A percentile compares a stretch with the other conserved stretches of the same genome.
These are phyloP conservation scores for Scomber japonicus DNA, from an alignment of 2,113 vertebrate genomes.

Conservation along the genomic window DNA sequence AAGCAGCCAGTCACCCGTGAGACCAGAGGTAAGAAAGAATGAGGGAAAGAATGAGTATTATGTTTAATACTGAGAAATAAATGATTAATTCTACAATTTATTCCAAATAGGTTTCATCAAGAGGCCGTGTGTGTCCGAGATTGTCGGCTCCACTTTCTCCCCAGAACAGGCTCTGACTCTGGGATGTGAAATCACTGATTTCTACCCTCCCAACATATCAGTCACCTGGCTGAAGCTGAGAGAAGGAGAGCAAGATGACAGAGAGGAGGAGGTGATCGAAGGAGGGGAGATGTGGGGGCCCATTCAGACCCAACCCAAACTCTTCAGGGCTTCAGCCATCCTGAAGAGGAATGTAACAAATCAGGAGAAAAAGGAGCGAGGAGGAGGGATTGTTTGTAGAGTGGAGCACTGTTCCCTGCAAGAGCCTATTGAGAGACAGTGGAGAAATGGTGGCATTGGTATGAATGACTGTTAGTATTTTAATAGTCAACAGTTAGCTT, in stretches of 20 bases:
- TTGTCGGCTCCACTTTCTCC: slow-evolving; percentile 49
- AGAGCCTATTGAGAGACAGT: slow-evolving; percentile 79
- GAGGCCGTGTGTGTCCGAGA: slow-evolving; percentile 78
- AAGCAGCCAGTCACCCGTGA: slow-evolving; percentile 81
- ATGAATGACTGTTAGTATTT: background rate
- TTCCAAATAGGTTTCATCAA: slow-evolving; percentile 81
- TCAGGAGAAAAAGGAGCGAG: slow-evolving; percentile 56
- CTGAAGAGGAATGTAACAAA: slow-evolving; percentile 54
- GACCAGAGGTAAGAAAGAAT: slow-evolving; percentile 77
- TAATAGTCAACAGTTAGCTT: background rate
- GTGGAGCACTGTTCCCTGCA: slow-evolving; percentile 81
- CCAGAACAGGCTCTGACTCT: slow-evolving; percentile 61
- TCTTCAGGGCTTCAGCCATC: slow-evolving; percentile 74
- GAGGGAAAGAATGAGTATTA: too few relatives aligned
- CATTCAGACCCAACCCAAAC: slow-evolving; percentile 67
- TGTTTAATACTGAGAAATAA: background rate
- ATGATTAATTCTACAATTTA: background rate
- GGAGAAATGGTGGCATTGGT: slow-evolving; percentile 77
- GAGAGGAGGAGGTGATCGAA: slow-evolving; percentile 72
- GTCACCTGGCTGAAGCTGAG: slow-evolving; percentile 82
- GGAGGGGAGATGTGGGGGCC: slow-evolving; percentile 84
- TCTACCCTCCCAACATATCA: slow-evolving; percentile 80
- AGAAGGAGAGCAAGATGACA: slow-evolving; percentile 71
- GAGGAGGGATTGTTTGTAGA: slow-evolving; percentile 77
- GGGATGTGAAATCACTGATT: slow-evolving; percentile 83